Evolutionary conservation across 1,140 invertebrate species (phyloP).

Genomic region (Hetaerina americana): DNA sequence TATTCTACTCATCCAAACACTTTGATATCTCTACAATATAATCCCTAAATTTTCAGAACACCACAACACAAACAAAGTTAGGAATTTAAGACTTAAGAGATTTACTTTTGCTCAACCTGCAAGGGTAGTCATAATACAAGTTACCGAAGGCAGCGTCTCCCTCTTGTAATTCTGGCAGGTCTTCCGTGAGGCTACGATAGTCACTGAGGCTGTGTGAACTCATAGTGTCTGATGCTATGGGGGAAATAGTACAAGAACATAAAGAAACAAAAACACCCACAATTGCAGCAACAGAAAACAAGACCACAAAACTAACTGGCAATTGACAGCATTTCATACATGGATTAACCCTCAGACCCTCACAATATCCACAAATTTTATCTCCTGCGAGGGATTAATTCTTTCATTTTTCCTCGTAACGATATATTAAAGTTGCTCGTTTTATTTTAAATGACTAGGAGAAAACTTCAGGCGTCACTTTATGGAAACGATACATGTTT

Average conservation of each 20-base stretch:
- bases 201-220: conserved; percentile 17
- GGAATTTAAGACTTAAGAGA: not conserved
- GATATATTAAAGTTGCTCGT: no score
- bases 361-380: no score
- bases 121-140: conserved; percentile 7
- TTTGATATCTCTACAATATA: no score
- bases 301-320: no score
- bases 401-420: no score
- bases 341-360: no score
- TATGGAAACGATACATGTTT: no score
- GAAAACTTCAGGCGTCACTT: no score
- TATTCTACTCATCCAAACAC: no score
- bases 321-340: no score
- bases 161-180: conserved; percentile 2
- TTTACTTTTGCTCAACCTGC: conserved; percentile 8
- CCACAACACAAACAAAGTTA: not conserved
- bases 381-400: no score
- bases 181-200: conserved; percentile 5
- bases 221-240: conserved; percentile 16
- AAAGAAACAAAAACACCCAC: conserved; percentile 8
- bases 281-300: conserved; percentile 2
- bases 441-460: no score
- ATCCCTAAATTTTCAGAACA: not conserved
- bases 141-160: conserved; percentile 2
- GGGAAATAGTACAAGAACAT: conserved; percentile 6